Base-by-base conservation (phyloP, 2,888 invertebrate genomes). In the Ryuthela nishihirai region DNA sequence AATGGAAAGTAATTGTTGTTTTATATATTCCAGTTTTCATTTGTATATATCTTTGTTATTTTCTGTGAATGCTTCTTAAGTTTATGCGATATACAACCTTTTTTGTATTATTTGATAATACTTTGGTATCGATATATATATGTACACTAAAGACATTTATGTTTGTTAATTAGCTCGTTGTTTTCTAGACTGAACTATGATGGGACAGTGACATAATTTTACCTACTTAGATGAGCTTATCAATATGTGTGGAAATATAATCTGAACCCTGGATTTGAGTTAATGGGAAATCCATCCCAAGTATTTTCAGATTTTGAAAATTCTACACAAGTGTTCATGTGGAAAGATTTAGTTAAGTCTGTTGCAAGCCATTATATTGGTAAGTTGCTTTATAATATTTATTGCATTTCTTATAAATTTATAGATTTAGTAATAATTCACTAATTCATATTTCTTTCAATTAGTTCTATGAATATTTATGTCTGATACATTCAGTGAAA, bases 221-320 rank as follows among this genome's bases (percentile, higher is more conserved):
- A 71, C 74, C 1, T 66, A 73, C 56, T 73, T 83, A 54, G 82
- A 83, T 68, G 18, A 35, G 4, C 72, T 82, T 38, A 63, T 83
- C 10, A 73, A 73, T 41, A 68, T 70, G 71, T 79, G 65, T 67
- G 71, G 70, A 44, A 70, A 60, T 66, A 74, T 64, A 75, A 74
- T 18, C 68, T 83, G 36, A 70, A 72, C 24, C 79, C 81, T 4
- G 79, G 79, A 3, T 79, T 83, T 71, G 83, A 83, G 70, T 71
- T 83, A 44, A 83, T 83, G 83, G 82, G 80, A 3, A 79, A 79
- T 70, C 81, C 82, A 3, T 75, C 76, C 1, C 68, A 70, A 21
- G 68, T 76, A 3, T 80, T 79, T 65, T 69, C 70, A 12, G 76
- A 79, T 69, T 75, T 78, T 62, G 74, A 76, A 45, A 73, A 75